phyloP scores from a whole-genome alignment of 2,888 invertebrate genomes.

The Endotricha flammealis region DNA sequence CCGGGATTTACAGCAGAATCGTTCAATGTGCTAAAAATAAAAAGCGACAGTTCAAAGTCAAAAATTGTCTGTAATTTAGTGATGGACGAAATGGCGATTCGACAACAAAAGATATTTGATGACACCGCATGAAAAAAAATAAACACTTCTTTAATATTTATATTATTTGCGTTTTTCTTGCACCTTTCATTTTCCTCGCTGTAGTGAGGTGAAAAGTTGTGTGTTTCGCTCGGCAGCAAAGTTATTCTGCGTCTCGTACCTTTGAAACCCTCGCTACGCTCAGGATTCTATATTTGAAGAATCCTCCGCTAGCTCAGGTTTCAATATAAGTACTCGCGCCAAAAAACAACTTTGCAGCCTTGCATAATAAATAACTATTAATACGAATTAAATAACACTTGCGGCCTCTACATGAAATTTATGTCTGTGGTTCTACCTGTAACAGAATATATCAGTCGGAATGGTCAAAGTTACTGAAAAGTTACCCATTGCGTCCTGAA shows the following conservation, averaged over 20 bases:
- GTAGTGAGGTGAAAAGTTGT: too few relatives aligned
- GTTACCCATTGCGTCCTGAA: not conserved
- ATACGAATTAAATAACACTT: too few relatives aligned
- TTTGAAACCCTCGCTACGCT: too few relatives aligned
- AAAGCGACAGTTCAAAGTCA: conserved; percentile 1
- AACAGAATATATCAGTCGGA: not conserved
- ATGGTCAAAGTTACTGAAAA: not conserved
- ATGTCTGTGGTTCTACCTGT: too few relatives aligned
- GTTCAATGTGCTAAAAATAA: conserved; percentile 1
- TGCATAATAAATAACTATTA: too few relatives aligned
- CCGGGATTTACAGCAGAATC: conserved; percentile 11
- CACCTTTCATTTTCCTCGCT: conserved; percentile 11
- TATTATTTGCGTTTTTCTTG: conserved; percentile 6
- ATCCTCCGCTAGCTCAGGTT: too few relatives aligned
- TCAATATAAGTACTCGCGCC: too few relatives aligned
- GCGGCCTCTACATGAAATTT: too few relatives aligned
- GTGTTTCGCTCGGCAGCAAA: too few relatives aligned
- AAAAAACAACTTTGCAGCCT: too few relatives aligned
- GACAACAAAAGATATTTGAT: conserved; percentile 14
- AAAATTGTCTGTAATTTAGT: conserved; percentile 5
- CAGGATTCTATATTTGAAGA: too few relatives aligned
- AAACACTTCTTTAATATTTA: conserved; percentile 3
- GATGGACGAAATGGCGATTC: conserved; percentile 15
- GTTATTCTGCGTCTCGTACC: too few relatives aligned
- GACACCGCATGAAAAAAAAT: conserved; percentile 6